Evolutionary conservation across 2,113 vertebrate species (phyloP), one percentile per base, ranked within the genome.

Genomic region (Alaudala cheleensis): DNA sequence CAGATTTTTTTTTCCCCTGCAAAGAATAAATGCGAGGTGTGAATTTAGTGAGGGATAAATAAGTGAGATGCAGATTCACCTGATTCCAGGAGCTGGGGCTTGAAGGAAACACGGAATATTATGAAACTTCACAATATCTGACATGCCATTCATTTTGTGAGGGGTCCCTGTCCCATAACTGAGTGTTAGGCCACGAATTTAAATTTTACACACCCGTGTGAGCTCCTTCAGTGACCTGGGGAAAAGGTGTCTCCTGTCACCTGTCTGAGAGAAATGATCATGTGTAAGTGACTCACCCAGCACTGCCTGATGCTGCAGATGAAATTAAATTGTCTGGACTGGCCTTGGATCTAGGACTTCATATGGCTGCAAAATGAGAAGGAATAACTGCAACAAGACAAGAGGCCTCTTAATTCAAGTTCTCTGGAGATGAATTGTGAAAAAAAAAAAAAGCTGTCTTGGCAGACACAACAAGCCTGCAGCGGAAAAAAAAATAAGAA

Each of bases 381-480:
- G 62, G 20, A 93, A 57, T 37, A 67, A 44, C 33, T 18, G 28
- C 42, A 51, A 24, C 33, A 69, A 51, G 66, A 62, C 39, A 91
- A 60, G 65, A 81, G 9, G 61, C 37, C 58, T 42, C 73, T 34
- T 83, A 84, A 81, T 83, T 88, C 44, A 47, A 86, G 29, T 69
- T 44, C 19, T 58, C 24, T 70, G 62, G 66, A 70, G 47, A 65
- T 76, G 28, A 76, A 74, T 37, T 50, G 42, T n/a, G 53, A 16
- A 44, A 54, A 49, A 60, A 58, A 49, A 49, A 49, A 61, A 33
- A 33, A 72, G 42, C 71, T 61, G 23, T 62, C 65, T 72, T 78
- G 84, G 64, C 79, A 96, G 95, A 80, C 90, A 80, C 84, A 91
- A 70, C 81, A 91, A 86, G 19, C 78, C 84, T 4, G 0, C 62